These are phyloP conservation scores for Lordiphosa stackelbergi DNA, from an alignment of 1,140 invertebrate species.

Conservation along the genomic window DNA sequence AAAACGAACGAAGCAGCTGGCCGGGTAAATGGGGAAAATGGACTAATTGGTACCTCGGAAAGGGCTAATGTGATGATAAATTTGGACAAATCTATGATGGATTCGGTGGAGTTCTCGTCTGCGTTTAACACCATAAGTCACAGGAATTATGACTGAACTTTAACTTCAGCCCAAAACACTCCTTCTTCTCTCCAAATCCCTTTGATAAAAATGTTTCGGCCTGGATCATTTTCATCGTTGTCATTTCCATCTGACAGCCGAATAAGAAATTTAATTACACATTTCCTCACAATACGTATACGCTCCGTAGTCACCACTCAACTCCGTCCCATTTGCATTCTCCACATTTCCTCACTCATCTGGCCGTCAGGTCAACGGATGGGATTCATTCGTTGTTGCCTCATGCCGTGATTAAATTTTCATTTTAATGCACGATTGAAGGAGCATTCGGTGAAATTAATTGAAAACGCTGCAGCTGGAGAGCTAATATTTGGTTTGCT, in stretches of 20 bases:
- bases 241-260: constrained; percentile 14
- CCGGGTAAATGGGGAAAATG: background rate
- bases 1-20: constrained; percentile 47
- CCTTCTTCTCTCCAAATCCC: background rate
- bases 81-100: too few relatives aligned
- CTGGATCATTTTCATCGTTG: constrained; percentile 14
- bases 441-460: constrained; percentile 68
- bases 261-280: constrained; percentile 65
- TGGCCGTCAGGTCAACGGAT: constrained; percentile 40
- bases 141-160: too few relatives aligned
- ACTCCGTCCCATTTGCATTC: background rate
- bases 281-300: constrained; percentile 56
- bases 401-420: constrained; percentile 69
- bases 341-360: constrained; percentile 17
- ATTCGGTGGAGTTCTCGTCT: too few relatives aligned
- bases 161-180: too few relatives aligned
- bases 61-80: background rate
- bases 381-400: constrained; percentile 33
- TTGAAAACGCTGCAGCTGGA: constrained; percentile 62
- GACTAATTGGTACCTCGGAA: constrained; percentile 29
- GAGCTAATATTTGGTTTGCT: constrained; percentile 67
- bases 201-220: constrained; percentile 17
- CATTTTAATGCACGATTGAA: constrained; percentile 73
- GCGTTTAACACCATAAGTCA: too few relatives aligned
- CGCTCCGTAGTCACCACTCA: constrained; percentile 19